Base-by-base conservation (phyloP, 2,797 vertebrate species). In the Sphenopsis melanotis region DNA sequence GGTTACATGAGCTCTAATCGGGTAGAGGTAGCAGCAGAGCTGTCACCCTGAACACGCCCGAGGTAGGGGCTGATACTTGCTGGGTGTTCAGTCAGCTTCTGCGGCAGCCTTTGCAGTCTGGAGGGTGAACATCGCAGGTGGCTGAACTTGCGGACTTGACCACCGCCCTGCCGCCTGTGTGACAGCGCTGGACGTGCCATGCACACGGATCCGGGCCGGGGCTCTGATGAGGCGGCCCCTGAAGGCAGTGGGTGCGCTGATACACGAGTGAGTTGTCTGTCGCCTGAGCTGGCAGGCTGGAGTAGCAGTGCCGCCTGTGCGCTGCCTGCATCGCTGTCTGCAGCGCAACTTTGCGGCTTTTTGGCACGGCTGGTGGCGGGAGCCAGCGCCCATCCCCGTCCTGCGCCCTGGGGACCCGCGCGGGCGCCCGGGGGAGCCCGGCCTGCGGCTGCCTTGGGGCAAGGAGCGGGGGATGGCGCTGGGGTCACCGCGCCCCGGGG, bases 151-250 rank as follows among this genome's bases (percentile, higher is more conserved):
- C 0, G 2, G 24, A 23, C 37, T 5, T 12, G 32, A 29, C 44
- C 29, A 4, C 44, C 23, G 8, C 71, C 29, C 11, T 11, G 49
- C n/a, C 41, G 0, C 23, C 0, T 1, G 50, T 32, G 36, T 47
- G 9, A 20, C 42, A 9, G 87, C 3, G 6, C 83, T 12, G 41
- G n/a, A 11, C 3, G 39, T 15, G 64, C 72, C 34, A 0, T 1
- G 34, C 44, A 8, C 46, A 2, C 49, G 9, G 30, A 27, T 27
- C 41, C 3, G 34, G 20, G 41, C 37, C 20, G 0, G 53, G 26
- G 17, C 34, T 69, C 15, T 7, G 1, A 11, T 9, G 34, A 6
- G 26, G 6, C 32, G 3, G 47, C n/a, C 29, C 34, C 57, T 11
- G 2, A 11, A 21, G 74, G 65, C 74, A 32, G 17, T 0, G 47